A percentile compares a stretch with the other conserved stretches of the same genome.
Conservation (phyloP, 2,888 invertebrate genomes). For the Acanthopleura granulata region DNA sequence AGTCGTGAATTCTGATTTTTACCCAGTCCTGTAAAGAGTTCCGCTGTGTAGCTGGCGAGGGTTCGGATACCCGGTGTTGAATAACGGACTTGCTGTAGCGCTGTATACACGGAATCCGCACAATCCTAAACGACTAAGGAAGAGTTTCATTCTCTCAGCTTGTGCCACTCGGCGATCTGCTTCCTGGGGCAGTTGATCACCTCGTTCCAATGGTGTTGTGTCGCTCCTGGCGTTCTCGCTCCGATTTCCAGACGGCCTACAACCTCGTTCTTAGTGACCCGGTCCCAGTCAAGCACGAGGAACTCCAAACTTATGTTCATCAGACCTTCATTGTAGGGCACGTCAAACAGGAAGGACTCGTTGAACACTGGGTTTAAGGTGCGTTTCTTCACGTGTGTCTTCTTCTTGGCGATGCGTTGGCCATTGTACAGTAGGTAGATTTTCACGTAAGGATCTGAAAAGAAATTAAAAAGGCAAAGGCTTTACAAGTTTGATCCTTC, state of each 20-base stretch:
- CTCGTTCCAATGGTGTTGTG: constrained; percentile 97
- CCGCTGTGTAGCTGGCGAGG: too few species aligned
- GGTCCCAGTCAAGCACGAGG: constrained; percentile 94
- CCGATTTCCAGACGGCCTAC: constrained; percentile 96
- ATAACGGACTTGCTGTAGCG: too few species aligned
- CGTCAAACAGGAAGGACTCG: constrained; percentile 98
- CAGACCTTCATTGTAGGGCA: constrained; percentile 85
- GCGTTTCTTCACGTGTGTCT: constrained; percentile 98
- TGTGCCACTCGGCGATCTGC: constrained; percentile 99
- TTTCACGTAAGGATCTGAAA: constrained; percentile 93
- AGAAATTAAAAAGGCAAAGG: neutral
- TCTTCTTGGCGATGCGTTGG: constrained; percentile 98
- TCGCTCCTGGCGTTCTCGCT: constrained; percentile 70
- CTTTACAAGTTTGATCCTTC: too few species aligned
- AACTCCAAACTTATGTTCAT: constrained; percentile 86
- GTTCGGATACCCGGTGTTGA: too few species aligned
- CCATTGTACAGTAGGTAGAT: constrained; percentile 97
- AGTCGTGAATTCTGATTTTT: too few species aligned
- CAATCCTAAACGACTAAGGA: too few species aligned
- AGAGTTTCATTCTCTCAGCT: constrained; percentile 75
- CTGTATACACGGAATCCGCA: too few species aligned
- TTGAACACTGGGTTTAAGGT: constrained; percentile 99
- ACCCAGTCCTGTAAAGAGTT: too few species aligned
- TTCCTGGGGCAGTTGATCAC: constrained; percentile 96
- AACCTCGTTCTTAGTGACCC: constrained; percentile 96